These are phyloP conservation scores for Synanthedon formicaeformis DNA, from an alignment of 2,888 invertebrate species.

Conservation along the genomic window DNA sequence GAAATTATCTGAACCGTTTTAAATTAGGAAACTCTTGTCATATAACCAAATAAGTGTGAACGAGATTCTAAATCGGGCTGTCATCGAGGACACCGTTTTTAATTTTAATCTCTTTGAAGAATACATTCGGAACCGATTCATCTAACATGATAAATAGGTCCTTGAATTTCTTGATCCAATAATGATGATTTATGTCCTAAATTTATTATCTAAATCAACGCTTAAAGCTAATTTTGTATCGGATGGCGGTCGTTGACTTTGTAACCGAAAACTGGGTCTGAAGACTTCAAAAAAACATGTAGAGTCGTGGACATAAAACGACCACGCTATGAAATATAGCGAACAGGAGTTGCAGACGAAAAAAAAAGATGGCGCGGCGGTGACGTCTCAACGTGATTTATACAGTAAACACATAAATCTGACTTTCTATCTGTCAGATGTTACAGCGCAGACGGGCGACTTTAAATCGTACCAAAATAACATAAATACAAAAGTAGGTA, in stretches of 20 bases:
- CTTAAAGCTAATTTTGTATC: not conserved
- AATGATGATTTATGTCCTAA: not conserved
- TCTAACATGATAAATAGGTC: not conserved
- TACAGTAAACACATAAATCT: constrained; percentile 72
- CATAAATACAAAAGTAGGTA: too few species aligned
- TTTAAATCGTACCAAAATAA: not conserved
- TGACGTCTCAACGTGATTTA: constrained; percentile 61
- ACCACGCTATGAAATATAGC: constrained; percentile 45
- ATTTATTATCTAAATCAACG: not conserved
- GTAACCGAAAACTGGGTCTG: not conserved
- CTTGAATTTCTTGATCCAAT: not conserved
- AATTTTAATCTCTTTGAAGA: not conserved
- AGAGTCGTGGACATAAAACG: constrained; percentile 38
- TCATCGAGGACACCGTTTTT: not conserved
- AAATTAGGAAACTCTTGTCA: too few species aligned
- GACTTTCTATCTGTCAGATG: constrained; percentile 61
- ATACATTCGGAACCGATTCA: not conserved
- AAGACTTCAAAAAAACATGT: constrained; percentile 14
- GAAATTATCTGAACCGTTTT: too few species aligned
- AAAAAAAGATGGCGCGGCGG: constrained; percentile 39
- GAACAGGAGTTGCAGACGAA: constrained; percentile 36
- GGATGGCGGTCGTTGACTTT: not conserved
- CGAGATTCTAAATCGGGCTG: too few species aligned
- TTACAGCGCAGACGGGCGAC: not conserved
- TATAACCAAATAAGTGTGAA: too few species aligned